A percentile compares a stretch with the other conserved stretches of the same genome.
phyloP scores from a whole-genome alignment of 2,113 vertebrate species.

The Panthera tigris region DNA sequence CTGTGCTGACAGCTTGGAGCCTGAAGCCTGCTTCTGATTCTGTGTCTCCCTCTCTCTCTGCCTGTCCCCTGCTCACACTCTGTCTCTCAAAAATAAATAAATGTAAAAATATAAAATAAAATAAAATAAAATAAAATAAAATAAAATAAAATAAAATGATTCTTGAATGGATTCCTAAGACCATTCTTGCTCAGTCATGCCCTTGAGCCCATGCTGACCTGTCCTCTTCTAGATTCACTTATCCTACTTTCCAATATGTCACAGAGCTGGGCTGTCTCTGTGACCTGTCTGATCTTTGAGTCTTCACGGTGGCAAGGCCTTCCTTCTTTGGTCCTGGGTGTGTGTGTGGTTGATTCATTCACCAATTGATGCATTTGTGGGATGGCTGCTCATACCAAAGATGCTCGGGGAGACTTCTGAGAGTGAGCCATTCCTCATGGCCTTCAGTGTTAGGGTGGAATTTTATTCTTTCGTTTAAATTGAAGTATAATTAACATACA shows the following conservation, averaged over 20 bases:
- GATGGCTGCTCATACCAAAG: not conserved
- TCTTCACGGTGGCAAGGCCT: not conserved
- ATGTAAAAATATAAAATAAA: too few relatives aligned
- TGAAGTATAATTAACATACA: not conserved
- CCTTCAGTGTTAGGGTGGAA: not conserved
- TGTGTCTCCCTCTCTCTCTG: too few relatives aligned
- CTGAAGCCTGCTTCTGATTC: too few relatives aligned
- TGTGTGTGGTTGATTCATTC: not conserved
- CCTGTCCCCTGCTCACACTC: too few relatives aligned
- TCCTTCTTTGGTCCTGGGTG: not conserved
- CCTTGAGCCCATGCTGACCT: not conserved
- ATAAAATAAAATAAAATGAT: too few relatives aligned
- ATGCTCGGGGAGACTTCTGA: not conserved
- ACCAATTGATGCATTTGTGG: not conserved
- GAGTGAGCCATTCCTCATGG: not conserved
- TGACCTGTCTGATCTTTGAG: not conserved
- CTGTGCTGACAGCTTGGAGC: too few relatives aligned
- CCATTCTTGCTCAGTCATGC: accelerated
- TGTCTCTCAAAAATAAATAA: too few relatives aligned
- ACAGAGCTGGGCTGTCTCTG: not conserved
- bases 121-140: too few relatives aligned
- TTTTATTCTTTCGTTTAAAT: not conserved
- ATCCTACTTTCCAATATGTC: not conserved
- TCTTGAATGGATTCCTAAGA: not conserved
- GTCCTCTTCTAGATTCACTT: not conserved